Evolutionary conservation across 1,140 invertebrate genomes (phyloP), one percentile per base, ranked within the genome.

Genomic region (Macrobrachium nipponense): DNA sequence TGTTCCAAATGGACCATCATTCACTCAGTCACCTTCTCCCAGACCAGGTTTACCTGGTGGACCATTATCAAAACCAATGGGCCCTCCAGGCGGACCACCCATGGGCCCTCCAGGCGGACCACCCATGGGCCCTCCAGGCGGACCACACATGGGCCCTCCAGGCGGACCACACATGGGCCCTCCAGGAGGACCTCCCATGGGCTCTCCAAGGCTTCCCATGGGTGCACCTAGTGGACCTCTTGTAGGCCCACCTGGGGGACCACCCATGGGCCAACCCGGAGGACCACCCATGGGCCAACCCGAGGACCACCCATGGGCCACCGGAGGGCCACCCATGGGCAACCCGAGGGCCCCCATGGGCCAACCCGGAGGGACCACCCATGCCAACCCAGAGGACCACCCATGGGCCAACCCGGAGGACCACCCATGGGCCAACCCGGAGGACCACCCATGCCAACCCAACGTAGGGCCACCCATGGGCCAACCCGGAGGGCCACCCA

Each of bases 151-250:
- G 12, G 82, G 64, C n/a, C 62, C 68, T 36, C 75, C 64, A 17
- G 68, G 68, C 70, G 84, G 84, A 5, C 77, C 66, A n/a, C 58
- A 61, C 17, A 17, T 27, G 23, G 75, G 83, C 3, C 58, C 61
- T 12, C 70, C 61, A 18, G 8, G 8, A 61, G 68, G 80, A 14
- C 72, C 86, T n/a, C 61, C 72, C 12, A 7, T 51, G 14, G 36
- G 73, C 20, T 36, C 51, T 8, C 36, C 75, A 23, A 14, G 73
- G 3, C 75, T 75, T 18, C 61, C 73, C 8, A 7, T 17, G 15
- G 68, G 82, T 5, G 5, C 20, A 0, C 10, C 44, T 18, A 11
- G n/a, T 27, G 68, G 80, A 14, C 80, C 51, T 23, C 43, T 64
- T 23, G 15, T 61, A 5, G 44, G 64, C 11, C 64, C 73, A 11